Evolutionary conservation across 1,140 invertebrate genomes (phyloP), one percentile per base, ranked within the genome.

Genomic region (Dreissena polymorpha): DNA sequence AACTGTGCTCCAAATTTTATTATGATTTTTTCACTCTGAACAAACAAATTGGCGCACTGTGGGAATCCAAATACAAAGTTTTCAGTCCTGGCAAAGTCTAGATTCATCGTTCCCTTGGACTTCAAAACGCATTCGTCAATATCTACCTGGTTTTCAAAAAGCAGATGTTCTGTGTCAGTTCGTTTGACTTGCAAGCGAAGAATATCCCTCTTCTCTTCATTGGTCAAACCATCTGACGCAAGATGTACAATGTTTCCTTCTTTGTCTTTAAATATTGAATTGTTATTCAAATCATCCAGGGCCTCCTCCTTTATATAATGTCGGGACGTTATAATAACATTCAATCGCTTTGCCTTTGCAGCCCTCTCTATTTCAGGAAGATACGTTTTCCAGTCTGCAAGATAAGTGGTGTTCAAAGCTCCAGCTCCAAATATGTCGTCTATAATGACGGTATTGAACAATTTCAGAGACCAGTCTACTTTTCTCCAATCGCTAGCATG

Each of bases 361-460:
- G 63, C 74, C 21, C 23, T 0, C 5, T 67, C 29, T 21, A 77
- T 68, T 29, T 78, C 75, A n/a, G 6, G 39, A 10, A 68, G 23
- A 50, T 21, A 14, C 21, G 14, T 10, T 53, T 23, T 27, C 75
- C 75, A 78, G 12, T 55, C 75, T 21, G 53, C n/a, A 16, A 69
- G 10, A 7, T 67, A 39, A 2, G 53, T 51, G 5, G 65, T 29
- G 55, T 68, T 29, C 21, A 78, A 55, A 13, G 64, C 63, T 6
- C 75, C 75, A 16, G 63, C 64, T 3, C 75, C 75, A 55, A 78
- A 78, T 7, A 78, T 78, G 25, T 78, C 75, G 21, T 78, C 75
- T 18, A 78, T 78, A 27, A 78, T 27, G n/a, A 78, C 29, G 2
- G 27, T 69, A 2, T 77, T 25, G 68, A 51, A 18, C 39, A 18